Evolutionary conservation across 2,113 vertebrate species (phyloP).

Genomic region (Anhinga rufa): DNA sequence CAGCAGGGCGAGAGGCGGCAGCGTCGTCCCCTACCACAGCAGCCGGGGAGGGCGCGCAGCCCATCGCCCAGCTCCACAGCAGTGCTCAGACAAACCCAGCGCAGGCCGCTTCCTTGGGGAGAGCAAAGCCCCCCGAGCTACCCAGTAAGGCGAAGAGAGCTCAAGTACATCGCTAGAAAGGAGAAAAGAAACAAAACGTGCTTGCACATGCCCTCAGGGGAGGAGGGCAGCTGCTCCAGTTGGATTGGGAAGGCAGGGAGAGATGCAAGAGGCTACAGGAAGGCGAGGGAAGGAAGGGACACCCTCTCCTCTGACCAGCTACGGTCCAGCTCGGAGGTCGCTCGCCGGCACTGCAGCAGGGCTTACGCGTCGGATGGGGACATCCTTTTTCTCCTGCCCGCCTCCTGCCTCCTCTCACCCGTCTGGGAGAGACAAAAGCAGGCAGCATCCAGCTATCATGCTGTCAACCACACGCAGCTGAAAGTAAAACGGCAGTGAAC

Average conservation of each 20-base stretch:
- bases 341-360: background rate
- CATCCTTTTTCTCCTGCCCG: background rate
- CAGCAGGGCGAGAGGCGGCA: background rate
- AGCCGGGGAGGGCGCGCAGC: too few species aligned
- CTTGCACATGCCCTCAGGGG: too few species aligned
- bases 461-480: fast-evolving
- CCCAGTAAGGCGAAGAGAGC: background rate
- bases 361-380: background rate
- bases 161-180: background rate
- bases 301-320: too few species aligned
- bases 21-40: background rate
- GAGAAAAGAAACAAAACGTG: background rate
- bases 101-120: background rate
- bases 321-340: fast-evolving
- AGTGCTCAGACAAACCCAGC: background rate
- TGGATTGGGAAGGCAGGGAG: background rate
- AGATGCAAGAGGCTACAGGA: fast-evolving
- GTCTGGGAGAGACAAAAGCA: background rate
- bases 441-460: fast-evolving
- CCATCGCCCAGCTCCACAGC: background rate
- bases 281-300: background rate
- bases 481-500: fast-evolving
- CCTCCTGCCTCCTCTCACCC: background rate
- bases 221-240: background rate
- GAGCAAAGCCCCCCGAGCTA: background rate